Evolutionary conservation across 2,113 vertebrate genomes (phyloP), one percentile per base, ranked within the genome.

Genomic region (Phasianus colchicus): DNA sequence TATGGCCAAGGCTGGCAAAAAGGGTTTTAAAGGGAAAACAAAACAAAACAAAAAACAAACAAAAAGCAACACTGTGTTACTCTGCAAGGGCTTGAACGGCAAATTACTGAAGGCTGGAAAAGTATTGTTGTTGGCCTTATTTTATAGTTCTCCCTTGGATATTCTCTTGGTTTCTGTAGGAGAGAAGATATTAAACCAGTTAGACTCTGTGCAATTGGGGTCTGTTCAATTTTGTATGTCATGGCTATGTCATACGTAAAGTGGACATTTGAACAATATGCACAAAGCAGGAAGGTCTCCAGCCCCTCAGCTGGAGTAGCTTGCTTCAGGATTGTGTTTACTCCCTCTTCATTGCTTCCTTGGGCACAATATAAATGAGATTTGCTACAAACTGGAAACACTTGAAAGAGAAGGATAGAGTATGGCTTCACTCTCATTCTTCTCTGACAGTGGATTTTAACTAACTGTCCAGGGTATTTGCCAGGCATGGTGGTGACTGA

Each of bases 51-150:
- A 47, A 48, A 6, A 48, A 48, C 6, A 43, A 43, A 43, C 42
- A 21, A 38, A 50, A 50, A 13, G 8, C 12, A 36, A 5, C 13
- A 6, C 1, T 1, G 1, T 22, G 30, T 34, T 15, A 13, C 15
- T 75, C 13, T 30, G 54, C 42, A 11, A 69, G 2, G 79, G 21
- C 3, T 34, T 88, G 58, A 90, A 32, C 7, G 4, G 8, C 13
- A 80, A 73, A 36, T 77, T 54, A 32, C 8, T 52, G 15, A 50
- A 80, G 42, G 6, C 6, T 69, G 40, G 32, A 67, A 48, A 73
- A 55, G 34, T 57, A n/a, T 30, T 5, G 24, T n/a, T 57, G 40
- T 36, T 78, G 47, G 4, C 10, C 13, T 36, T 36, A 29, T 36
- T 54, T 66, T 21, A 11, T 69, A 52, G 30, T 38, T 69, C 18